These are phyloP conservation scores for Adineta ricciae DNA, from an alignment of 2,888 invertebrate genomes.

Conservation along the genomic window DNA sequence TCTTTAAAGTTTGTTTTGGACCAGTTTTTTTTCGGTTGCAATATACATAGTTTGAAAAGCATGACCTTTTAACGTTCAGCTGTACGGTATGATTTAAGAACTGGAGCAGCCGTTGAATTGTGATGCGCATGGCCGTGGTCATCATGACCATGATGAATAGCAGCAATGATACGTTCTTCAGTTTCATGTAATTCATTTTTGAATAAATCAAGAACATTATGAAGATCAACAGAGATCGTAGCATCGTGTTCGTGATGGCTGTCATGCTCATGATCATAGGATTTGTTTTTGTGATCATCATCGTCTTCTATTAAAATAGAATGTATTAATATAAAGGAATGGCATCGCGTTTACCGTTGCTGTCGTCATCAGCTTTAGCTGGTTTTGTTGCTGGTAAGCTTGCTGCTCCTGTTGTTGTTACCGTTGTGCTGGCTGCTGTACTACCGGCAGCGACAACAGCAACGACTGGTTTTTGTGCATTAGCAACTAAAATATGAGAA, in stretches of 20 bases:
- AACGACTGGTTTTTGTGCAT: background rate
- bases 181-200: background rate
- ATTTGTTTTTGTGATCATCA: background rate
- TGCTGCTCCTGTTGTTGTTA: no score
- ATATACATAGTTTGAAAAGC: background rate
- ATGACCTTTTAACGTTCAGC: background rate
- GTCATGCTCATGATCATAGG: background rate
- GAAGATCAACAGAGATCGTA: background rate
- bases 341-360: background rate
- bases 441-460: background rate
- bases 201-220: background rate
- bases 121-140: background rate
- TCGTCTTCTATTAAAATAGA: background rate
- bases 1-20: no score
- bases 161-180: background rate
- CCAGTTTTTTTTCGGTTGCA: background rate
- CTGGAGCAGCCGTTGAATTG: background rate
- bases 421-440: no score
- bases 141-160: background rate
- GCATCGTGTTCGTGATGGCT: background rate
- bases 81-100: background rate
- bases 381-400: no score
- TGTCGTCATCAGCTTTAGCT: background rate
- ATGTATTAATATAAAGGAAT: background rate
- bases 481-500: background rate